phyloP scores from a whole-genome alignment of 2,113 vertebrate genomes.

The Mungos mungo region DNA sequence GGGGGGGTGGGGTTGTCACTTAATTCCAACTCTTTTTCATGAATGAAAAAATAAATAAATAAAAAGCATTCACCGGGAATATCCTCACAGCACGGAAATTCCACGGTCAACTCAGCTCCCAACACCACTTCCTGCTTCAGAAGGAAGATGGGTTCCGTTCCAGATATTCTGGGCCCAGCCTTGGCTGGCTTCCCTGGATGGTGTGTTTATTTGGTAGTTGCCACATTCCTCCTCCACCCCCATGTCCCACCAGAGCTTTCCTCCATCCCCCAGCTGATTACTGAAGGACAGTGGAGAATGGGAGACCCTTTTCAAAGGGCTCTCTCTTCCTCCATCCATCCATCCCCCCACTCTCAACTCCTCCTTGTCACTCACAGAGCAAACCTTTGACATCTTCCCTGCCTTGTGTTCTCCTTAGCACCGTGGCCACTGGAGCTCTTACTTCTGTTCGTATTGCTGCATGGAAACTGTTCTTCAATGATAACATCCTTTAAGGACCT shows the following conservation, averaged over 20 bases:
- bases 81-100: slow-evolving; percentile 78
- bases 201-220: slow-evolving; percentile 65
- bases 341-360: neutral
- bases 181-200: slow-evolving; percentile 69
- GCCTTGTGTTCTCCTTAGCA: neutral
- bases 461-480: neutral
- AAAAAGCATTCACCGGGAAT: slow-evolving; percentile 61
- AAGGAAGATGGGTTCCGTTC: slow-evolving; percentile 72
- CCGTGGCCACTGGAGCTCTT: neutral
- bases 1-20: neutral
- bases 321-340: neutral
- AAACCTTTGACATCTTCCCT: neutral
- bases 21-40: slow-evolving; percentile 66
- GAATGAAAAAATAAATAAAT: slow-evolving; percentile 80
- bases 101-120: slow-evolving; percentile 67
- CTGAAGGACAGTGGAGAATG: neutral
- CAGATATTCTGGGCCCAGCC: slow-evolving; percentile 73
- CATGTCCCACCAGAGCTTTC: neutral
- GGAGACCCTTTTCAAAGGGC: neutral
- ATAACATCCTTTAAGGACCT: neutral
- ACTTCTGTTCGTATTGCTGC: neutral
- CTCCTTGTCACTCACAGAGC: neutral
- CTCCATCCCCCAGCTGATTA: neutral
- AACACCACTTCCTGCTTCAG: slow-evolving; percentile 70
- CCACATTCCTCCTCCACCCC: slow-evolving; percentile 48